Conservation (phyloP, 2,888 invertebrate species). For the Hyalella azteca region DNA sequence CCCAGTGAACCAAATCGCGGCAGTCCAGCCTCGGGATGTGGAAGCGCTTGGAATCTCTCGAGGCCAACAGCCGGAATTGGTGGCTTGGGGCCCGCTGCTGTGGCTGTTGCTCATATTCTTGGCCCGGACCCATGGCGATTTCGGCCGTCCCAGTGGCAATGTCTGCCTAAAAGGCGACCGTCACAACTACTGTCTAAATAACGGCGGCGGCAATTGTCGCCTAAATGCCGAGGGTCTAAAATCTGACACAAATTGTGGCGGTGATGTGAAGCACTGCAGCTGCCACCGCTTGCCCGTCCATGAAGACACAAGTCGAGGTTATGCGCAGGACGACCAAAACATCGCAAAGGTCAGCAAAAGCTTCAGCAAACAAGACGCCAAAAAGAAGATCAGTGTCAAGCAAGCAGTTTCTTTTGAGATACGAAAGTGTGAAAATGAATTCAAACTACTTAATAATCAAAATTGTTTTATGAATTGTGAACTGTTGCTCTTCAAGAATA, state of each 20-base stretch:
- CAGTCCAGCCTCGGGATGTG: constrained; percentile 36
- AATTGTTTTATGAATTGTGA: no score
- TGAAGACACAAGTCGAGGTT: not conserved
- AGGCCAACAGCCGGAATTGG: constrained; percentile 9
- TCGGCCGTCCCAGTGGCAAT: not conserved
- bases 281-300: not conserved
- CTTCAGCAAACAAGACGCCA: no score
- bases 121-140: not conserved
- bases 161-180: not conserved
- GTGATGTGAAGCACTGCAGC: not conserved
- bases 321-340: no score
- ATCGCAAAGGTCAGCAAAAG: no score
- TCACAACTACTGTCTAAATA: not conserved
- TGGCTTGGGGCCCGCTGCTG: not conserved
- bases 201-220: not conserved
- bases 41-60: not conserved
- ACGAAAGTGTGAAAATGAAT: no score
- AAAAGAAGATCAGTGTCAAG: no score
- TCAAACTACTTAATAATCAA: no score
- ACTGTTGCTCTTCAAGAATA: no score
- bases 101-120: constrained; percentile 3
- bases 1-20: constrained; percentile 31
- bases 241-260: constrained; percentile 5
- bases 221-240: not conserved
- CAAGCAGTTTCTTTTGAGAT: no score